Percentiles rank a stretch among this genome's conserved stretches.
Evolutionary conservation across 2,888 invertebrate genomes (phyloP).

Genomic region (Acleris holmiana): DNA sequence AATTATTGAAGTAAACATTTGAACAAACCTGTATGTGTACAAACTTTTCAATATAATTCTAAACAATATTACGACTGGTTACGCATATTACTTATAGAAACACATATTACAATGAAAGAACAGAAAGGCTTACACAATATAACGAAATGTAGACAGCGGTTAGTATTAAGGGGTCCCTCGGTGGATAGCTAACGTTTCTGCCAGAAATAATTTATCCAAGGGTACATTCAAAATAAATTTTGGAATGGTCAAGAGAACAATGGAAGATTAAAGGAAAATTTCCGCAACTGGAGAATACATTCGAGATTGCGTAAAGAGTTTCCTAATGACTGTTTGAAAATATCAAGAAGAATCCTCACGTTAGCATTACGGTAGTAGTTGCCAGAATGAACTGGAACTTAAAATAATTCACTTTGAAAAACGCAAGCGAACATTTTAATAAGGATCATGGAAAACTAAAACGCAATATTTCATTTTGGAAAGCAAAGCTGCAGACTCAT

Average conservation of each 20-base stretch:
- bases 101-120: not conserved
- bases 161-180: conserved; percentile 38
- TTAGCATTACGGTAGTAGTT: too few relatives aligned
- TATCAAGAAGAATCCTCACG: too few relatives aligned
- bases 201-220: conserved; percentile 63
- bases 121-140: conserved; percentile 15
- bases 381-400: too few relatives aligned
- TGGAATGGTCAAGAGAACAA: conserved; percentile 69
- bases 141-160: conserved; percentile 12
- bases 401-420: too few relatives aligned
- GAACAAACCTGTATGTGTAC: too few relatives aligned
- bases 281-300: conserved; percentile 59
- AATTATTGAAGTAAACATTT: too few relatives aligned
- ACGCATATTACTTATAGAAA: not conserved
- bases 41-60: too few relatives aligned
- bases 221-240: conserved; percentile 62
- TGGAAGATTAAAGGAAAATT: conserved; percentile 72
- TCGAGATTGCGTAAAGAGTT: conserved; percentile 50
- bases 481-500: conserved; percentile 30
- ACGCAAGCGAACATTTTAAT: not conserved
- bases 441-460: conserved; percentile 11
- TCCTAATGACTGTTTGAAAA: too few relatives aligned
- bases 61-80: too few relatives aligned
- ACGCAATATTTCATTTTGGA: conserved; percentile 24
- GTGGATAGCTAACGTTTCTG: conserved; percentile 46